phyloP scores from a whole-genome alignment of 2,797 vertebrate species.

The Lutjanus campechanus region DNA sequence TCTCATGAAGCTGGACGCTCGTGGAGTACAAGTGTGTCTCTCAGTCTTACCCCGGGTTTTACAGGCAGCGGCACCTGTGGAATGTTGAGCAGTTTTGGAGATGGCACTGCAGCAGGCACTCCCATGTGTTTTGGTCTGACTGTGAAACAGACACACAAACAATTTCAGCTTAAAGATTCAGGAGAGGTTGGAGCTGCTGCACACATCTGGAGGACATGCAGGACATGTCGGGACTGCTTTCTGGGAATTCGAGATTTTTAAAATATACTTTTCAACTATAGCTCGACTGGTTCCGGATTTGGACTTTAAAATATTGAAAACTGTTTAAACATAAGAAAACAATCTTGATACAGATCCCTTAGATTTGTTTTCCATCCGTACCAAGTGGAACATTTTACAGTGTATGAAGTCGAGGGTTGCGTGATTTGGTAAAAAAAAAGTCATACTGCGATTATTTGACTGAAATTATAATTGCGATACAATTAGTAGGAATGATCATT shows the following conservation, averaged over 20 bases:
- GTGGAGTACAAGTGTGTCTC: accelerated
- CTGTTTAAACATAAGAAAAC: too few relatives aligned
- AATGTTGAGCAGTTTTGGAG: slow-evolving; percentile 93
- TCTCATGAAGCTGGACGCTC: neutral
- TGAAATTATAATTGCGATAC: too few relatives aligned
- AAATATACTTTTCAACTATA: neutral
- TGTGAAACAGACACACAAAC: slow-evolving; percentile 66
- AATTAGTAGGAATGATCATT: too few relatives aligned
- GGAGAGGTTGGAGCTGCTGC: neutral
- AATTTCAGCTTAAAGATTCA: neutral
- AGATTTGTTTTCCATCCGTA: neutral
- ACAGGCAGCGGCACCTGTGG: slow-evolving; percentile 89
- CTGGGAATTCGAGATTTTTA: neutral
- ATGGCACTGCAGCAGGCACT: slow-evolving; percentile 88
- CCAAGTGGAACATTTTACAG: neutral
- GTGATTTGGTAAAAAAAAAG: too few relatives aligned
- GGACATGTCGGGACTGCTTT: neutral
- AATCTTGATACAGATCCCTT: too few relatives aligned
- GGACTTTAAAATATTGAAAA: too few relatives aligned
- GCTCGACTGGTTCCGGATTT: too few relatives aligned
- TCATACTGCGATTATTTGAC: too few relatives aligned
- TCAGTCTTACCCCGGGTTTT: slow-evolving; percentile 88
- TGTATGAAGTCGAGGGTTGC: neutral
- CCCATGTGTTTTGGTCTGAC: slow-evolving; percentile 92
- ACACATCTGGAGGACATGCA: neutral